Conservation (phyloP, 1,140 invertebrate species). For the Tenebrio molitor region DNA sequence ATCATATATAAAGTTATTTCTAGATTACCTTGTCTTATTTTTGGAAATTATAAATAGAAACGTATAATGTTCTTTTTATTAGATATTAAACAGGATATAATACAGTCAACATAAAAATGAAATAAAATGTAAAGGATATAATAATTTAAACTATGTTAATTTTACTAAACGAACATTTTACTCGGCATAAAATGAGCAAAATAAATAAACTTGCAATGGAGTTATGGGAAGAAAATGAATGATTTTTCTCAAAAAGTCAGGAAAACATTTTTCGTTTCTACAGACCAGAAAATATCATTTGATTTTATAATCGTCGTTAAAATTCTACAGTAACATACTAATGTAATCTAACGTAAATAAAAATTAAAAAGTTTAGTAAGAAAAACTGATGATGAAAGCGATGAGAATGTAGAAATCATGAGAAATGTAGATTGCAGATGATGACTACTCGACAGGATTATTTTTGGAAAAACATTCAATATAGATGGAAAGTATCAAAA, state of each 20-base stretch:
- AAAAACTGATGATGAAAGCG: too few relatives aligned
- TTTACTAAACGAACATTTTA: constrained; percentile 37
- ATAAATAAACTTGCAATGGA: constrained; percentile 14
- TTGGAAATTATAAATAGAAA: constrained; percentile 40
- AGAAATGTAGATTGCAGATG: too few relatives aligned
- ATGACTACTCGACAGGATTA: too few relatives aligned
- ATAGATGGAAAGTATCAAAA: too few relatives aligned
- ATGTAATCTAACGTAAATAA: too few relatives aligned
- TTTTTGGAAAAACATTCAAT: too few relatives aligned
- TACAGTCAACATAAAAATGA: constrained; percentile 40
- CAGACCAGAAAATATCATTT: too few relatives aligned
- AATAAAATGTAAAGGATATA: constrained; percentile 39
- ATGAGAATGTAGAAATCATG: too few relatives aligned
- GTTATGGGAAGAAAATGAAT: constrained; percentile 19
- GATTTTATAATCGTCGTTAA: too few relatives aligned
- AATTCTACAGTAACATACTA: too few relatives aligned
- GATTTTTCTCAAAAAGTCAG: constrained; percentile 10
- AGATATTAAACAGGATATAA: constrained; percentile 45
- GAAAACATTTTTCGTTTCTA: too few relatives aligned
- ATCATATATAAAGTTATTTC: constrained; percentile 20
- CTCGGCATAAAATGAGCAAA: constrained; percentile 27
- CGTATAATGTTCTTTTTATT: constrained; percentile 45
- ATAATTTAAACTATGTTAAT: constrained; percentile 39
- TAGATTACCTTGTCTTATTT: constrained; percentile 43
- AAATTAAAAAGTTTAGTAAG: too few relatives aligned